phyloP scores from a whole-genome alignment of 2,113 vertebrate species.

The Solea senegalensis region DNA sequence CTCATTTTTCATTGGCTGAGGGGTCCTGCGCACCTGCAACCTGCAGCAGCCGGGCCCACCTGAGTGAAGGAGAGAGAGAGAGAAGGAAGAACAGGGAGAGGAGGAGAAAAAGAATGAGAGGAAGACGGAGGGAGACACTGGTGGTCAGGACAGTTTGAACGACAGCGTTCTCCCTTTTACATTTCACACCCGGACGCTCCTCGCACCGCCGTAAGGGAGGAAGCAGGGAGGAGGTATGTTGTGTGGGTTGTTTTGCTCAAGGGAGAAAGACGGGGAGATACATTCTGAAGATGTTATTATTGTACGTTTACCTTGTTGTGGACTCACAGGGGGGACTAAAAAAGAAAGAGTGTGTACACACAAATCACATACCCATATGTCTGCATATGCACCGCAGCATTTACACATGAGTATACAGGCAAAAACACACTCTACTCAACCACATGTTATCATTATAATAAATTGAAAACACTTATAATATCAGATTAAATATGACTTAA shows the following conservation, averaged over 20 bases:
- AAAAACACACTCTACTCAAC: no score
- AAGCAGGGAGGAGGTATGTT: slow-evolving; percentile 42
- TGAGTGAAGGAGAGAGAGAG: slow-evolving; percentile 45
- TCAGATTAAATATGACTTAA: no score
- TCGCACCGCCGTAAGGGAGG: slow-evolving; percentile 63
- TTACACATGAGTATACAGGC: no score
- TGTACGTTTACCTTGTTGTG: slow-evolving; percentile 81
- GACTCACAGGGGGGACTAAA: slow-evolving; percentile 62
- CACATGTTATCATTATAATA: no score
- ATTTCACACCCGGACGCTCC: slow-evolving; percentile 98
- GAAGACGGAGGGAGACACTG: slow-evolving; percentile 46
- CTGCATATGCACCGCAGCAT: slow-evolving; percentile 2
- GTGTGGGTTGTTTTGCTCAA: slow-evolving; percentile 76
- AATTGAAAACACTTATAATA: no score
- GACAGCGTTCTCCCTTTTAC: slow-evolving; percentile 95
- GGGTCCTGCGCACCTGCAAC: slow-evolving; percentile 86
- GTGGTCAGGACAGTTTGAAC: slow-evolving; percentile 90
- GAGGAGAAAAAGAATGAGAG: not conserved
- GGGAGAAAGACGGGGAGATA: slow-evolving; percentile 78
- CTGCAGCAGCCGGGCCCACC: slow-evolving; percentile 83
- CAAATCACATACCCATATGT: not conserved
- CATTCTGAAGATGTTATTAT: slow-evolving; percentile 81
- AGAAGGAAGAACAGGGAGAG: no score
- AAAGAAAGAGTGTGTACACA: slow-evolving; percentile 19
- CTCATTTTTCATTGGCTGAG: slow-evolving; percentile 98